Evolutionary conservation across 2,888 invertebrate species (phyloP), one percentile per base, ranked within the genome.

Genomic region (Plagodis dolabraria): DNA sequence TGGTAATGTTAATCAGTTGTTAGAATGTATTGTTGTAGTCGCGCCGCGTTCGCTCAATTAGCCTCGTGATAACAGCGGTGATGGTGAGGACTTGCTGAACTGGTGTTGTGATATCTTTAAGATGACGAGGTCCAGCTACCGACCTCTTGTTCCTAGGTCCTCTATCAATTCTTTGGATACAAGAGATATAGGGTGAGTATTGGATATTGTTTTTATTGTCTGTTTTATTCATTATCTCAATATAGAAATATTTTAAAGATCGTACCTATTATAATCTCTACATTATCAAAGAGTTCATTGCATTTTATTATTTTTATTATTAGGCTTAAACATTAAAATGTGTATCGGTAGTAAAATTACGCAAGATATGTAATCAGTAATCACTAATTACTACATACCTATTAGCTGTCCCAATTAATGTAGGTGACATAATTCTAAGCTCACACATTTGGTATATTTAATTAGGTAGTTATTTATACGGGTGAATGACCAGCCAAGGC

Each of bases 51-150:
- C 74, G 78, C 75, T 82, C 78, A 79, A 76, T 77, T 72, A 73
- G 47, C 33, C 54, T 62, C 44, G 60, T 70, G 70, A 52, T 66
- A 63, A 50, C 53, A 44, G 34, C n/a, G 11, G 53, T 53, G 58
- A 44, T 50, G 12, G 50, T 42, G 34, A 33, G 47, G 36, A 55
- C 53, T 53, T 53, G 47, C 46, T 59, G 44, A 38, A 44, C 33
- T 50, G 57, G 49, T 63, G 53, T 67, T 33, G 56, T 56, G 66
- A 63, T 59, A 53, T 9, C 42, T 33, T 64, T 43, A 79, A 74
- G 66, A 92, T 92, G 92, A 90, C 92, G 33, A 82, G 92, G 60
- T 92, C 92, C 49, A 87, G 88, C 69, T 92, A 92, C 73, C 79
- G 89, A 57, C 92, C 92, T 2, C 75, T 92, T 47, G 87, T 92